Evolutionary conservation across 2,797 vertebrate genomes (phyloP).

Genomic region (Carduelis carduelis): DNA sequence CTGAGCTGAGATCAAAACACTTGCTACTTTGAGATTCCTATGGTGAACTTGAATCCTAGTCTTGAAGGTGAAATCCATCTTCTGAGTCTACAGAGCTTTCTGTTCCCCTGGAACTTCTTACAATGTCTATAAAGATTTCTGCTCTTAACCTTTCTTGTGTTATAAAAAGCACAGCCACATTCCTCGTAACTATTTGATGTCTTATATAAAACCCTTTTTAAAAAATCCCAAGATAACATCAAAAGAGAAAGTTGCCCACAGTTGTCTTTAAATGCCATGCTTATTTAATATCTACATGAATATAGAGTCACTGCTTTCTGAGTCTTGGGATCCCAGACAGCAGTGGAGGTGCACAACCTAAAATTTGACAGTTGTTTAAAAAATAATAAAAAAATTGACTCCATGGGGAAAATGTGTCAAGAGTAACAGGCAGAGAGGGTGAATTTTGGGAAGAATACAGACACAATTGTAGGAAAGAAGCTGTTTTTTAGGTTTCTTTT

Average conservation of each 20-base stretch:
- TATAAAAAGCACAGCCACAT: slow-evolving; percentile 75
- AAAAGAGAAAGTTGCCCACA: slow-evolving; percentile 69
- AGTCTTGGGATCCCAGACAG: slow-evolving; percentile 28
- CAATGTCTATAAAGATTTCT: slow-evolving; percentile 75
- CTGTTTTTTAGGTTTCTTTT: neutral
- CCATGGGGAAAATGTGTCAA: slow-evolving; percentile 69
- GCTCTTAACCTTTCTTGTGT: slow-evolving; percentile 77
- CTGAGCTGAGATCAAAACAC: slow-evolving; percentile 27
- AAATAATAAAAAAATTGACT: slow-evolving; percentile 12
- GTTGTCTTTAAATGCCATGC: slow-evolving; percentile 70
- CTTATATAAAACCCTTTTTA: slow-evolving; percentile 74
- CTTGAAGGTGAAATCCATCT: slow-evolving; percentile 75
- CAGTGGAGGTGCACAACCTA: slow-evolving; percentile 20
- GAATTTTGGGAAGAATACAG: slow-evolving; percentile 72
- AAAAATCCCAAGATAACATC: slow-evolving; percentile 73
- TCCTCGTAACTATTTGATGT: slow-evolving; percentile 78
- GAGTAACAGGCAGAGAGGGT: slow-evolving; percentile 51
- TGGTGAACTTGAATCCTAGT: slow-evolving; percentile 63
- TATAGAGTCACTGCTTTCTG: slow-evolving; percentile 56
- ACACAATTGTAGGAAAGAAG: slow-evolving; percentile 50
- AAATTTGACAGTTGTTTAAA: slow-evolving; percentile 68
- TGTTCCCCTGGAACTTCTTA: slow-evolving; percentile 72
- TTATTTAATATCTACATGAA: slow-evolving; percentile 74
- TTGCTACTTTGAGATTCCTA: slow-evolving; percentile 61
- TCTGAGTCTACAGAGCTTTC: slow-evolving; percentile 67